Evolutionary conservation across 2,888 invertebrate species (phyloP), one percentile per base, ranked within the genome.

Genomic region (Cerastis rubricosa): DNA sequence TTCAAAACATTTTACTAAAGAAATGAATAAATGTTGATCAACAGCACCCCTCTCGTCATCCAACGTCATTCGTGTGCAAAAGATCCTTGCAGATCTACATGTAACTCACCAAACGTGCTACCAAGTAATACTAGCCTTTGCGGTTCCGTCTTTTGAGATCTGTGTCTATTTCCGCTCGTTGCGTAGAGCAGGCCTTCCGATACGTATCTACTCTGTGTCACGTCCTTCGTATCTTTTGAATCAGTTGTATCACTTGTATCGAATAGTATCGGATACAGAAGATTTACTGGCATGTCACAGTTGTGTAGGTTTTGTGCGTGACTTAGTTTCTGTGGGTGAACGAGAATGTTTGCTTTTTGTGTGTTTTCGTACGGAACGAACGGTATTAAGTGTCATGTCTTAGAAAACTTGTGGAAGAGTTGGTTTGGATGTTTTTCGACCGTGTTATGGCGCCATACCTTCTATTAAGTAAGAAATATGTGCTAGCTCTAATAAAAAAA

Each of bases 261-360:
- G 77, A 65, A 71, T 84, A 82, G 80, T 84, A 80, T 76, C 73
- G 67, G 80, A 83, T 88, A 73, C 74, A 54, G 63, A 75, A 87
- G 88, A 88, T 89, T 83, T 87, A 88, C 78, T 80, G 61, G 57
- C 51, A 76, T 84, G 82, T 86, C 85, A 78, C 80, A 85, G 78
- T 86, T 86, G 51, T 64, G 67, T 81, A 76, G 83, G 66, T 80
- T 88, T 82, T 77, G 81, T 83, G 80, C 43, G 76, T 77, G 71
- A 74, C 74, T 74, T 71, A 77, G 66, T 82, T 85, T 87, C 74
- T 70, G 71, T 76, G 47, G 74, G 35, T 68, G 67, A 78, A 83
- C 76, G 67, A 43, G 76, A 70, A 81, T 80, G 73, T 75, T 69
- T 64, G 59, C 51, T 74, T 73, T 43, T 63, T 57, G 35, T 70